Conservation (phyloP, 2,888 invertebrate species). For the Nephrotoma guestfalica region DNA sequence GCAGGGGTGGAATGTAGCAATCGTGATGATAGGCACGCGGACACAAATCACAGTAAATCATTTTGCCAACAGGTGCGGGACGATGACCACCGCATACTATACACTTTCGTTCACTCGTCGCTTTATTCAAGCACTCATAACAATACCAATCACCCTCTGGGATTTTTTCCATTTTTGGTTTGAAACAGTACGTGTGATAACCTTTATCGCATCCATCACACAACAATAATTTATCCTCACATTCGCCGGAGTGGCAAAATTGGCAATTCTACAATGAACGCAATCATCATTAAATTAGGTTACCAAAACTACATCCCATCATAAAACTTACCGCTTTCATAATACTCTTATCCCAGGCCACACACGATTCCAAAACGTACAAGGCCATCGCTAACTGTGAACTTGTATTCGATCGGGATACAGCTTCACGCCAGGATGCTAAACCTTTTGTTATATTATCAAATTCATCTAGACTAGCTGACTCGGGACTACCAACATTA, state of each 20-base stretch:
- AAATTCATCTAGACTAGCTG: neutral
- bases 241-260: slow-evolving; percentile 91
- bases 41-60: slow-evolving; percentile 81
- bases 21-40: slow-evolving; percentile 85
- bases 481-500: neutral
- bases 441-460: slow-evolving; percentile 39
- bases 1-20: slow-evolving; percentile 77
- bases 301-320: neutral
- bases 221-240: slow-evolving; percentile 84
- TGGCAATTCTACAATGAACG: slow-evolving; percentile 73
- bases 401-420: slow-evolving; percentile 67
- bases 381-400: slow-evolving; percentile 84
- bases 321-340: slow-evolving; percentile 90
- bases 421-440: slow-evolving; percentile 79
- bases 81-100: slow-evolving; percentile 78
- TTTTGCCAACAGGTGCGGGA: slow-evolving; percentile 38
- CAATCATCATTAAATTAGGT: neutral
- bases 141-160: slow-evolving; percentile 99
- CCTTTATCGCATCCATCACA: slow-evolving; percentile 98
- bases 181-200: slow-evolving; percentile 97
- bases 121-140: slow-evolving; percentile 88
- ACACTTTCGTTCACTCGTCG: slow-evolving; percentile 83
- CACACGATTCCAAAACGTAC: slow-evolving; percentile 77
- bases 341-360: slow-evolving; percentile 98
- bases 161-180: slow-evolving; percentile 89